Base-by-base conservation (phyloP, 2,888 invertebrate genomes). In the Byasa hedistus region DNA sequence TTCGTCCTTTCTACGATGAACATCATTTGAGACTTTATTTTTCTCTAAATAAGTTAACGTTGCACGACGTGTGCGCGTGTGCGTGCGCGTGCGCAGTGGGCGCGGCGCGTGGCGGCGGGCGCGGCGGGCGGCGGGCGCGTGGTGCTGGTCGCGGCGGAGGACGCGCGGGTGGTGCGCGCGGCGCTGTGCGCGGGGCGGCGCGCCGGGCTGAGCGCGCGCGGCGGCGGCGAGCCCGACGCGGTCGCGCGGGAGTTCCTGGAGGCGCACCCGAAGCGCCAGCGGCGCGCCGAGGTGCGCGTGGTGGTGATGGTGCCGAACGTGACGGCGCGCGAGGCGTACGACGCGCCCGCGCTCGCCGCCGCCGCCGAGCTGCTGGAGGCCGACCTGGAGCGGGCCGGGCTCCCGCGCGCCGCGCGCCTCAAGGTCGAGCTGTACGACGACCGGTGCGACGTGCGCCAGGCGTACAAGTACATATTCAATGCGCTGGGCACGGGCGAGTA, bases 161-260 rank as follows among this genome's bases (percentile, higher is more conserved):
- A 95, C 75, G 93, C 93, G 71, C 93, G 94, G 24, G 95, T 94
- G 8, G 95, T 94, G 36, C 92, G 96, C 44, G 93, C 94, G 65
- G 95, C 97, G 19, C 94, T 98, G 93, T 98, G 98, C 81, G 96
- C 96, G 79, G 97, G 96, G 0, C 94, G 91, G 78, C 93, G 90
- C 75, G 91, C 94, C 69, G 93, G 94, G 69, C 96, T 96, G 8
- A 67, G 71, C 8, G 76, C 79, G 32, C 71, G 68, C 2, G 61
- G 54, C 10, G 61, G 54, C 10, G 83, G 76, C 0, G 68, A 80
- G 1, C 71, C 55, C 54, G 70, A 27, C 21, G 84, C 80, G 51
- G 82, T 78, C 12, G 83, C 79, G 17, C 69, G 65, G 5, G 72
- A 69, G 10, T 78, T 75, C 55, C 70, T 79, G 17, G 76, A 75